These are phyloP conservation scores for Carcharodon carcharias DNA, from an alignment of 2,797 vertebrate species.

Conservation along the genomic window DNA sequence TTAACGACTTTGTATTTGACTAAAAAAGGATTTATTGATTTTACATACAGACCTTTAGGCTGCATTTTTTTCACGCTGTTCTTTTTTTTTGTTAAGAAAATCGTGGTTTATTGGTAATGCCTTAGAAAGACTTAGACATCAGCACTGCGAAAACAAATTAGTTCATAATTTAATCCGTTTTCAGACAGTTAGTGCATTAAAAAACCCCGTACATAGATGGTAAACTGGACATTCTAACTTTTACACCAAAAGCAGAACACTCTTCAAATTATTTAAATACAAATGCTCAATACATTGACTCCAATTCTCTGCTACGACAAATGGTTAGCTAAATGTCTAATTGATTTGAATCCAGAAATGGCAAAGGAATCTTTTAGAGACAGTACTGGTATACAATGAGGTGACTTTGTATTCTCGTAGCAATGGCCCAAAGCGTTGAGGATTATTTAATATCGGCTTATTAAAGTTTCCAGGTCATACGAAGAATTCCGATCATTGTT, in stretches of 20 bases:
- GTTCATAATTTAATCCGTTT: neutral
- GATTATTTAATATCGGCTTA: neutral
- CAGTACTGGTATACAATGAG: neutral
- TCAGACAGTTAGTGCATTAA: neutral
- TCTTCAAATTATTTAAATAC: neutral
- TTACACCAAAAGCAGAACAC: neutral
- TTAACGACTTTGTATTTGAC: conserved; percentile 21
- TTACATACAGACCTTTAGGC: conserved; percentile 3
- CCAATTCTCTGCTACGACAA: neutral
- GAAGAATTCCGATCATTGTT: neutral
- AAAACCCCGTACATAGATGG: neutral
- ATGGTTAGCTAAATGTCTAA: neutral
- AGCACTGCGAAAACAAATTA: neutral
- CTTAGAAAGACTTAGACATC: neutral
- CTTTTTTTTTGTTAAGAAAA: conserved; percentile 10
- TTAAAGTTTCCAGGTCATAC: neutral
- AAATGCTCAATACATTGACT: conserved; percentile 30
- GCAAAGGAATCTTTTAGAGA: neutral
- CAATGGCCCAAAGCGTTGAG: neutral
- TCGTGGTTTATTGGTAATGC: neutral
- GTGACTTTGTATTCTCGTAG: neutral
- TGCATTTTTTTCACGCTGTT: conserved; percentile 29
- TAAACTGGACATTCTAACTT: neutral
- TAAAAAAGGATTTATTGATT: conserved; percentile 34
- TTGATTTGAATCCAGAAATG: neutral